A percentile compares a stretch with the other conserved stretches of the same genome.
These are phyloP conservation scores for Orchesella cincta DNA, from an alignment of 1,140 invertebrate species.

Conservation along the genomic window DNA sequence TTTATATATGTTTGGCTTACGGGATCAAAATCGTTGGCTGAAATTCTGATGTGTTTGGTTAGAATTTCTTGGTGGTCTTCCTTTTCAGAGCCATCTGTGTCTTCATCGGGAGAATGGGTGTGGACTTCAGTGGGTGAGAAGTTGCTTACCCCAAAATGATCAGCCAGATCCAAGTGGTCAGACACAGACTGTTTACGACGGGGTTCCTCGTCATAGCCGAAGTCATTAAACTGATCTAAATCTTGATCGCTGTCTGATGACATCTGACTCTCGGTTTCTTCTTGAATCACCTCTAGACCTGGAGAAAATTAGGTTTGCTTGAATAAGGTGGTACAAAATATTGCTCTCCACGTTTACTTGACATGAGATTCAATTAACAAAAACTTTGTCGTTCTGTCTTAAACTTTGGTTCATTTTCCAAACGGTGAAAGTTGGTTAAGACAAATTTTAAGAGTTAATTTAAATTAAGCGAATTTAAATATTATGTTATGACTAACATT, in stretches of 20 bases:
- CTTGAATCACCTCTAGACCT: conserved; percentile 50
- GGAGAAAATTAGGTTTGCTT: too few relatives aligned
- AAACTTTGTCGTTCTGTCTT: too few relatives aligned
- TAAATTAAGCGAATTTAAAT: too few relatives aligned
- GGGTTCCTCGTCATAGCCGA: not conserved
- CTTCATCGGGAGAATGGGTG: conserved; percentile 24
- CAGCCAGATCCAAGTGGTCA: conserved; percentile 10
- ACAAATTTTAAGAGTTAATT: too few relatives aligned
- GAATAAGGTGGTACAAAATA: too few relatives aligned
- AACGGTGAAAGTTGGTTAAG: too few relatives aligned
- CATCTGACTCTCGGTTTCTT: conserved; percentile 51
- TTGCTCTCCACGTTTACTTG: too few relatives aligned
- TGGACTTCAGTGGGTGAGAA: too few relatives aligned
- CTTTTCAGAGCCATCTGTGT: conserved; percentile 19
- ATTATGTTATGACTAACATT: too few relatives aligned
- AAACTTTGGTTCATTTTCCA: too few relatives aligned
- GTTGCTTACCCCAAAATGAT: conserved; percentile 28
- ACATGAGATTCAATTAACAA: too few relatives aligned
- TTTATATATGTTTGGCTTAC: conserved; percentile 36
- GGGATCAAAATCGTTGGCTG: conserved; percentile 46
- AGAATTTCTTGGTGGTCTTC: conserved; percentile 42
- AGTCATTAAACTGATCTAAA: conserved; percentile 41
- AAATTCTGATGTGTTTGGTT: conserved; percentile 47
- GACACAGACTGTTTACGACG: not conserved
- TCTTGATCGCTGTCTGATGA: conserved; percentile 49